Base-by-base conservation (phyloP, 2,888 invertebrate genomes). In the Liodrosophila aerea region DNA sequence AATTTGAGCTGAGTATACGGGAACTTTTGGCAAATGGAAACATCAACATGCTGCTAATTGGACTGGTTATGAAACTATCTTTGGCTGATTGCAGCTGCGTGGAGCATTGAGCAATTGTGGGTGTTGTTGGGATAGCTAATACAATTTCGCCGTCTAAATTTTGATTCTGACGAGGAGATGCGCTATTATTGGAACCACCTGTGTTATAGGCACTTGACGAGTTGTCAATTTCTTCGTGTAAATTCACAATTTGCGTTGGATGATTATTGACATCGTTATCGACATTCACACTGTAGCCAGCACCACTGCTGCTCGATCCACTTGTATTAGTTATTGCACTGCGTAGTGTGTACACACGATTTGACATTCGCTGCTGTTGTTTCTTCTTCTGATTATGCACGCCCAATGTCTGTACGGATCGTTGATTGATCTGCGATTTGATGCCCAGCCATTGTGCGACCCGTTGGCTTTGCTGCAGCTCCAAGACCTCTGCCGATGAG, bases 201-300 rank as follows among this genome's bases (percentile, higher is more conserved):
- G 94, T 94, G 83, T 94, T 95, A 87, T 94, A 94, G 44, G 94
- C 94, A 88, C 93, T 93, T 30, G 94, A 94, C 41, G 93, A 93
- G 65, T 91, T 91, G 63, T 93, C 93, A 62, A 92, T 92, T 60
- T 92, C 92, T 64, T 92, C 92, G 9, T 43, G 57, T 15, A 47
- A 36, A 22, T 91, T 49, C 1, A 43, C 16, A 52, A 56, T 70
- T 12, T 29, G 29, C 8, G 31, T 41, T 29, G 44, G 40, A 1
- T 29, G 16, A 18, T 39, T 58, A 11, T 64, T 50, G 1, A 51
- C 27, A 40, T 60, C 64, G 13, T 50, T 46, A 30, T 46, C 52
- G 5, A 37, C 60, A 36, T 54, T 50, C n/a, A 57, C 45, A 56
- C 51, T 63, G 45, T 53, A 59, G 13, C 63, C 70, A n/a, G 61